Evolutionary conservation across 2,888 invertebrate species (phyloP).

Genomic region (Chalcis sispes): DNA sequence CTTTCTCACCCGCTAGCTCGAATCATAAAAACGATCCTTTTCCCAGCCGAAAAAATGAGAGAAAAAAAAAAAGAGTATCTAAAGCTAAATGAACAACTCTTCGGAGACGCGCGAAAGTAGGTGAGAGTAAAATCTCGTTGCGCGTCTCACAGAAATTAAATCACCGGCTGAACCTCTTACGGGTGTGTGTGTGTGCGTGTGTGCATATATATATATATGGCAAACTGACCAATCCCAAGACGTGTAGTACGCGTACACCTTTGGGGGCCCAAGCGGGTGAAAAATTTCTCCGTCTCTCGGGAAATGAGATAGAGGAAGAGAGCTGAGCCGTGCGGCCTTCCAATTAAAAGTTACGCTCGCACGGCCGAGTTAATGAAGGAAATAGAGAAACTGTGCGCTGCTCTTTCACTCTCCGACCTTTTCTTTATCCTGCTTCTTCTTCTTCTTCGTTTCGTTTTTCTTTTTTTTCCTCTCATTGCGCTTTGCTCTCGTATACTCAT

Average conservation of each 20-base stretch:
- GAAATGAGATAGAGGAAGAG: slow-evolving; percentile 66
- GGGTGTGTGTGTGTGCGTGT: too few species aligned
- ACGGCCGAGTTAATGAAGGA: slow-evolving; percentile 74
- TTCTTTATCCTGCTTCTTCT: slow-evolving; percentile 43
- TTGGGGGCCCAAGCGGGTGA: neutral
- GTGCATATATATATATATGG: too few species aligned
- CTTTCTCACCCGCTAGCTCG: too few species aligned
- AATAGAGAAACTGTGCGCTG: slow-evolving; percentile 70
- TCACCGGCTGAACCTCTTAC: neutral
- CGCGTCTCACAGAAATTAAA: slow-evolving; percentile 25
- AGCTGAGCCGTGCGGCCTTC: slow-evolving; percentile 68
- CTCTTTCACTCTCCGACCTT: neutral
- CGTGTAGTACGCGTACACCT: neutral
- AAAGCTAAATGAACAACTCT: too few species aligned
- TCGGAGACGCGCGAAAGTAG: too few species aligned
- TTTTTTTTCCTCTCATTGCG: neutral
- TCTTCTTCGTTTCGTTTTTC: slow-evolving; percentile 15
- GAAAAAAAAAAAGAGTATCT: too few species aligned
- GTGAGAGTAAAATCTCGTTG: too few species aligned
- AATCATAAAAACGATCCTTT: too few species aligned
- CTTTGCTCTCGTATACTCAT: slow-evolving; percentile 10
- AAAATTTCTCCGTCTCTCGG: neutral
- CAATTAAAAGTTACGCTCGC: slow-evolving; percentile 74
- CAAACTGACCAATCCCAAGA: slow-evolving; percentile 43
- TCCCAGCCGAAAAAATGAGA: too few species aligned